phyloP scores from a whole-genome alignment of 2,888 invertebrate species.

The Cheilosia urbana region DNA sequence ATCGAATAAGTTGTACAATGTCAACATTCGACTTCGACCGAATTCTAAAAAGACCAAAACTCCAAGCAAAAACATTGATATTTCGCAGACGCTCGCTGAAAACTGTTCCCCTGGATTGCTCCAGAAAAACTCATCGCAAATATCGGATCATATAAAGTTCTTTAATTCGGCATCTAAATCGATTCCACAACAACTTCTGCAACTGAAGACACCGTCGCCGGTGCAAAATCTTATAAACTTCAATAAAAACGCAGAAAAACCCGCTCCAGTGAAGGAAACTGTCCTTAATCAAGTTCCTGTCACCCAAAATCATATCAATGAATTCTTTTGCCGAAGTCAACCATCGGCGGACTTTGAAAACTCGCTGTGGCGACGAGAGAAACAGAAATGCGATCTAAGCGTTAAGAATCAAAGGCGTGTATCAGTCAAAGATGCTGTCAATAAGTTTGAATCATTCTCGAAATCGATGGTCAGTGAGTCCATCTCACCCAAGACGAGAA shows the following conservation, averaged over 20 bases:
- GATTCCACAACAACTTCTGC: conserved; percentile 8
- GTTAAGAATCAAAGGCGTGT: conserved; percentile 51
- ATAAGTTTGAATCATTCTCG: conserved; percentile 69
- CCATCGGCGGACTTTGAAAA: conserved; percentile 56
- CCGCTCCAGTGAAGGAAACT: conserved; percentile 9
- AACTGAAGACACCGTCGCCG: conserved; percentile 34
- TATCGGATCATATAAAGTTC: conserved; percentile 68
- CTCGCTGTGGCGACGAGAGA: conserved; percentile 65
- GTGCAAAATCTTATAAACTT: conserved; percentile 36
- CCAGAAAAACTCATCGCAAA: conserved; percentile 49
- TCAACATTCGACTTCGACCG: conserved; percentile 67
- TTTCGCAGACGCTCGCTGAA: conserved; percentile 10
- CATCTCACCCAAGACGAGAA: conserved; percentile 42
- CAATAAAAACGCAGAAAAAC: conserved; percentile 44
- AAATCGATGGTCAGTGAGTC: conserved; percentile 47
- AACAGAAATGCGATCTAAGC: conserved; percentile 64
- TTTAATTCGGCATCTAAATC: conserved; percentile 55
- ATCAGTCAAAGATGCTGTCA: conserved; percentile 64
- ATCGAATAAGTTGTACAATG: conserved; percentile 55
- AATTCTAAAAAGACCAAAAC: conserved; percentile 39
- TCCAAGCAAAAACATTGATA: conserved; percentile 16
- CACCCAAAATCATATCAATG: conserved; percentile 46
- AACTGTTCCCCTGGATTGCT: conserved; percentile 1
- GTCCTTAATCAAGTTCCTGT: conserved; percentile 25
- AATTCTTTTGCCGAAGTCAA: conserved; percentile 56